Conservation (phyloP, 2,888 invertebrate genomes). For the Maniola hyperantus region DNA sequence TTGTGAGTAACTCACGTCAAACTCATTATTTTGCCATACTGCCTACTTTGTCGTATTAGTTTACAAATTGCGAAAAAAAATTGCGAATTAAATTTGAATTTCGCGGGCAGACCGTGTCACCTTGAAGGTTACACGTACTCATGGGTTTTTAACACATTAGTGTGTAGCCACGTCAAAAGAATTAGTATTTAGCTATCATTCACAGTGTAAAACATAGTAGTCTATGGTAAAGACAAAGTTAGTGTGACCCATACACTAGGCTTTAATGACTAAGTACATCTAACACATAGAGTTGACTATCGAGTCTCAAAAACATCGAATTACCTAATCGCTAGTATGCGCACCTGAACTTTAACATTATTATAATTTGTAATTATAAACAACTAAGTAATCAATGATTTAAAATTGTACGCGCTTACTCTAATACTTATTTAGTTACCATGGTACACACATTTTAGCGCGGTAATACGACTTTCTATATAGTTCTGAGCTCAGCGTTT, state of each 20-base stretch:
- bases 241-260: background rate
- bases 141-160: too few relatives aligned
- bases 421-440: slow-evolving; percentile 14
- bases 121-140: too few relatives aligned
- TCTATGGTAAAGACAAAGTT: background rate
- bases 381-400: slow-evolving; percentile 8
- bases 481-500: background rate
- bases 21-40: too few relatives aligned
- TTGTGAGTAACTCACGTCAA: too few relatives aligned
- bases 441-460: slow-evolving; percentile 5
- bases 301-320: background rate
- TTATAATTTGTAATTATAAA: slow-evolving; percentile 4
- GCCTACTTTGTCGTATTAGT: too few relatives aligned
- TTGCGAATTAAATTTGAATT: too few relatives aligned
- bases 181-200: too few relatives aligned
- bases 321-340: slow-evolving; percentile 1
- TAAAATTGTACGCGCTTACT: slow-evolving; percentile 16
- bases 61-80: too few relatives aligned
- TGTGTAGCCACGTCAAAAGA: too few relatives aligned
- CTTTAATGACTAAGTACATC: background rate
- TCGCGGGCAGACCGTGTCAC: too few relatives aligned
- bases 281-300: background rate
- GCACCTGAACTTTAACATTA: background rate
- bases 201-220: too few relatives aligned
- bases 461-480: slow-evolving; percentile 11